Conservation (phyloP, 2,888 invertebrate genomes). For the Tetrapedia diversipes region DNA sequence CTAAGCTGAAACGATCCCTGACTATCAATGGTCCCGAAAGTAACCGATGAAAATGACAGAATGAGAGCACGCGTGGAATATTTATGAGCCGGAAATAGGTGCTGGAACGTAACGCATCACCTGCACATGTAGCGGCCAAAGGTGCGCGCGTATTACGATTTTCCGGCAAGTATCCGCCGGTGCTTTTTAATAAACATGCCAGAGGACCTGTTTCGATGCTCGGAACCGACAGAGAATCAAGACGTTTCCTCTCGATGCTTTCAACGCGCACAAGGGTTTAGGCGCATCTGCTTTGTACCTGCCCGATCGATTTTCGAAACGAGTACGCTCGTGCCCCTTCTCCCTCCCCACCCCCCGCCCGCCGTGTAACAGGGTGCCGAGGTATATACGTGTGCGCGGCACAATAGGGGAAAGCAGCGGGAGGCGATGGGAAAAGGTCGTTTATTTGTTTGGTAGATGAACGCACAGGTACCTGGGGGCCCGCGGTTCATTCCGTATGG, state of each 20-base stretch:
- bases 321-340: conserved; percentile 32
- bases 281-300: conserved; percentile 68
- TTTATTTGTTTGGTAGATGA: conserved; percentile 51
- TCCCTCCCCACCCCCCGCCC: too few relatives aligned
- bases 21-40: background rate
- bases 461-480: conserved; percentile 43
- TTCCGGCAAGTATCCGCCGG: conserved; percentile 36
- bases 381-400: background rate
- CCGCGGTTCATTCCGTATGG: conserved; percentile 59
- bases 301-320: conserved; percentile 62
- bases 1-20: conserved; percentile 1
- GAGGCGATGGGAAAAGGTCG: conserved; percentile 53
- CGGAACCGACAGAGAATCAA: conserved; percentile 53
- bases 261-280: conserved; percentile 46
- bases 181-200: conserved; percentile 40
- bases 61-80: conserved; percentile 29
- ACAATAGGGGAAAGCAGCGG: conserved; percentile 54
- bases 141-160: conserved; percentile 19
- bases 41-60: background rate
- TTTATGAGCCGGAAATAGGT: conserved; percentile 44
- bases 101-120: conserved; percentile 47
- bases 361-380: background rate
- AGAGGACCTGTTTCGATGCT: conserved; percentile 35
- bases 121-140: conserved; percentile 44
- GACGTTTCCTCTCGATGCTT: conserved; percentile 53